phyloP scores from a whole-genome alignment of 2,113 vertebrate species.

The Nyctibius bracteatus region DNA sequence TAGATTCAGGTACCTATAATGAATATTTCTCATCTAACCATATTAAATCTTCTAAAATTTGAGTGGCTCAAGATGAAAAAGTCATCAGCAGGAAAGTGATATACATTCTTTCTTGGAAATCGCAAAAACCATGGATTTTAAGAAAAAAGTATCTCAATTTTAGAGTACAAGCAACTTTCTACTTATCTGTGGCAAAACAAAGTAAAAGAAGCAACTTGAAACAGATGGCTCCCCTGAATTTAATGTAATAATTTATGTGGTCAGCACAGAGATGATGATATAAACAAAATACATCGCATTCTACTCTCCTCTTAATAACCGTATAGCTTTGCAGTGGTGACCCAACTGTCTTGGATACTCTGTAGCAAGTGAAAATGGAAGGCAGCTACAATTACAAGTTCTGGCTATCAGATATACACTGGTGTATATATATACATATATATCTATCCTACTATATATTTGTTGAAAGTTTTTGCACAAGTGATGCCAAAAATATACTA shows the following conservation, averaged over 20 bases:
- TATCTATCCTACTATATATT: not conserved
- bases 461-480: not conserved
- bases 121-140: not conserved
- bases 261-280: not conserved
- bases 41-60: not conserved
- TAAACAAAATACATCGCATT: not conserved
- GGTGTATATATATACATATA: not conserved
- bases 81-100: not conserved
- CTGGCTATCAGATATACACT: not conserved
- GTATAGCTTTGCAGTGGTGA: not conserved
- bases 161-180: not conserved
- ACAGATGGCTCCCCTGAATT: not conserved
- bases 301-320: not conserved
- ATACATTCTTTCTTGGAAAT: not conserved
- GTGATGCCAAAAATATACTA: too few relatives aligned
- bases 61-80: not conserved
- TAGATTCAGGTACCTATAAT: not conserved
- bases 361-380: not conserved
- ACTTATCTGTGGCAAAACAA: not conserved
- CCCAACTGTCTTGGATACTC: not conserved
- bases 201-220: not conserved
- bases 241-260: not conserved
- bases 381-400: not conserved
- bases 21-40: not conserved
- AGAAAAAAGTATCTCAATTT: not conserved